A percentile compares a stretch with the other conserved stretches of the same genome.
Conservation (phyloP, 1,140 invertebrate species). For the Micrasema longulum region DNA sequence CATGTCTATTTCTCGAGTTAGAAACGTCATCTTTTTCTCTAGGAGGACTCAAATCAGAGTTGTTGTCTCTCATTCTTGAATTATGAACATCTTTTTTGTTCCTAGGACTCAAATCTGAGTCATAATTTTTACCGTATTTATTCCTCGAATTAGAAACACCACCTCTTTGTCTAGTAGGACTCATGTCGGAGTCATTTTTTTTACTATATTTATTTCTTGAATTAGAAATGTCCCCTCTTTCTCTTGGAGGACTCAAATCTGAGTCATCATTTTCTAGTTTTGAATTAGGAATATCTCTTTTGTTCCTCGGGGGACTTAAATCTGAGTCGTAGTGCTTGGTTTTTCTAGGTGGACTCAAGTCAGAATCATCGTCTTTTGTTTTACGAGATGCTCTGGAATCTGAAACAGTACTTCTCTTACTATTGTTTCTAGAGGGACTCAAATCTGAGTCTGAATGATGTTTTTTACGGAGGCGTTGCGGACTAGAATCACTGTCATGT, state of each 20-base stretch:
- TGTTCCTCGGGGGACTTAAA: slow-evolving; percentile 42
- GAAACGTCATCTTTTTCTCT: too few species aligned
- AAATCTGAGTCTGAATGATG: slow-evolving; percentile 49
- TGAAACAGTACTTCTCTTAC: neutral
- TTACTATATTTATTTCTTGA: too few species aligned
- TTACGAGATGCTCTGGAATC: neutral
- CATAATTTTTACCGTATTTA: too few species aligned
- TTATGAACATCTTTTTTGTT: slow-evolving; percentile 45
- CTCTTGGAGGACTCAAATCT: too few species aligned
- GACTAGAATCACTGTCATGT: too few species aligned
- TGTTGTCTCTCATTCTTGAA: too few species aligned
- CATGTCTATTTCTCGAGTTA: slow-evolving; percentile 1
- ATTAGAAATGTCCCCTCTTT: too few species aligned
- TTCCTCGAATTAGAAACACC: too few species aligned
- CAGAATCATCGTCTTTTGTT: slow-evolving; percentile 60
- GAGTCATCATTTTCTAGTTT: slow-evolving; percentile 45
- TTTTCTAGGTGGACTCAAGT: slow-evolving; percentile 61
- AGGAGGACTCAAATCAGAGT: too few species aligned
- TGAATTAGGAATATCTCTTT: slow-evolving; percentile 32
- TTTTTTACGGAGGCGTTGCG: too few species aligned
- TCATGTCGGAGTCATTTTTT: slow-evolving; percentile 55
- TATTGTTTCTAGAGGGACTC: slow-evolving; percentile 46
- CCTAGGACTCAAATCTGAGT: slow-evolving; percentile 40
- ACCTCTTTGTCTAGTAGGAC: slow-evolving; percentile 15
- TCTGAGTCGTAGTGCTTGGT: slow-evolving; percentile 51